phyloP scores from a whole-genome alignment of 2,113 vertebrate genomes.

The Furnarius figulus region DNA sequence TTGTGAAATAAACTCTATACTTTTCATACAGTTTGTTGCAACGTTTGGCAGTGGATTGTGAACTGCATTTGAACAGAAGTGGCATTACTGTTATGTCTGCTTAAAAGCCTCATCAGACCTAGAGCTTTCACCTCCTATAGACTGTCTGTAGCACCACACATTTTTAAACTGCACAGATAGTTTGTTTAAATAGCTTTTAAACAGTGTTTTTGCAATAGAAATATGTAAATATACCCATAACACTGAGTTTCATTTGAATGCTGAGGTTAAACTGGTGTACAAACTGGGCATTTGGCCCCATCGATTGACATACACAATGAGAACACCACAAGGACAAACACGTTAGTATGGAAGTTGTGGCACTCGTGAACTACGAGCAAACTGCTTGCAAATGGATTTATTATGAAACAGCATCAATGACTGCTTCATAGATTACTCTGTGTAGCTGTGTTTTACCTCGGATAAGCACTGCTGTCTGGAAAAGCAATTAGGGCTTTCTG shows the following conservation, averaged over 20 bases:
- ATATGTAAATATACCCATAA: not conserved
- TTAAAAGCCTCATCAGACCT: constrained; percentile 35
- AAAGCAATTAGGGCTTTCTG: constrained; percentile 54
- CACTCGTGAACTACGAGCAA: not conserved
- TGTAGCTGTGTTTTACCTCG: not conserved
- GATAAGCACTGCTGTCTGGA: constrained; percentile 33
- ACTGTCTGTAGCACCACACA: not conserved
- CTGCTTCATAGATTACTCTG: not conserved
- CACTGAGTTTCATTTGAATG: not conserved
- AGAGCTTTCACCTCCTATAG: not conserved
- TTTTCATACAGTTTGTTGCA: constrained; percentile 28
- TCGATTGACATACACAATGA: not conserved
- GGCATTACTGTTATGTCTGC: not conserved
- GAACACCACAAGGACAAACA: not conserved
- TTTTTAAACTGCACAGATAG: not conserved
- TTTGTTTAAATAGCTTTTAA: constrained; percentile 51
- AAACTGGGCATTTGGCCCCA: not conserved
- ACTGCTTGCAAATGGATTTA: constrained; percentile 26
- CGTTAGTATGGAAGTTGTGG: not conserved
- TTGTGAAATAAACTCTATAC: not conserved
- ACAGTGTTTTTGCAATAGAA: constrained; percentile 8
- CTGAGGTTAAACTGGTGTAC: not conserved
- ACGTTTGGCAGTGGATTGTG: constrained; percentile 41
- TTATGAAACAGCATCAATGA: not conserved
- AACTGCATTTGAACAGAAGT: constrained; percentile 31